Conservation (phyloP, 1,140 invertebrate species). For the Pseudachorutes palmiensis region DNA sequence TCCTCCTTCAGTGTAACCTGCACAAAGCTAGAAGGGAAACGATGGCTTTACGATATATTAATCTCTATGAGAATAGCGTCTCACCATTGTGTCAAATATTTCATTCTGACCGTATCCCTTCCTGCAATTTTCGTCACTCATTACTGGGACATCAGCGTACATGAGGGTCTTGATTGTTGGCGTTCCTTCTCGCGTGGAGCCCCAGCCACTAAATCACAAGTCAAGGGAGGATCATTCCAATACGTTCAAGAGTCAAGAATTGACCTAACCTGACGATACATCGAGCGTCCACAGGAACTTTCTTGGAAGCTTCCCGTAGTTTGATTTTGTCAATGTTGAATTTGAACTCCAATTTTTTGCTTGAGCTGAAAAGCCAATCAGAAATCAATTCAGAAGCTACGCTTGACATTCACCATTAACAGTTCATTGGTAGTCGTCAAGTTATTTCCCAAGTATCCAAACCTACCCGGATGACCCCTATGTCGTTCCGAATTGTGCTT, state of each 20-base stretch:
- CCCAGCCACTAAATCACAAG: slow-evolving; percentile 23
- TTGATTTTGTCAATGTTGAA: slow-evolving; percentile 28
- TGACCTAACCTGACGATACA: slow-evolving; percentile 29
- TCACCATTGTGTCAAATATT: slow-evolving; percentile 32
- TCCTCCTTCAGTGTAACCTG: slow-evolving; percentile 31
- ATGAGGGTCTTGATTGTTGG: slow-evolving; percentile 30
- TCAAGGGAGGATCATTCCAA: background rate
- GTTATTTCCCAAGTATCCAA: background rate
- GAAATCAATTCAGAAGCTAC: background rate
- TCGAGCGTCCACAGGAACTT: slow-evolving; percentile 13
- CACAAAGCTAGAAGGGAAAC: slow-evolving; percentile 19
- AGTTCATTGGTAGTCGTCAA: background rate
- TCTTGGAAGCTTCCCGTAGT: slow-evolving; percentile 23
- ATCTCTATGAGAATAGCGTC: background rate
- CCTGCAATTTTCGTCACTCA: slow-evolving; percentile 29
- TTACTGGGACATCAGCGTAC: slow-evolving; percentile 34
- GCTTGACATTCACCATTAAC: background rate
- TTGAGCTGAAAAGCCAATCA: no score
- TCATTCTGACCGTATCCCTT: slow-evolving; percentile 34
- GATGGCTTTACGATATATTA: background rate
- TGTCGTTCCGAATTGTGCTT: slow-evolving; percentile 31
- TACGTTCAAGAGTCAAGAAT: no score
- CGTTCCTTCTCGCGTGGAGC: slow-evolving; percentile 31
- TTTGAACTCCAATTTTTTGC: slow-evolving; percentile 22
- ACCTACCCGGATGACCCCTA: slow-evolving; percentile 30